phyloP scores from a whole-genome alignment of 2,888 invertebrate species.

The Cristatella mucedo region DNA sequence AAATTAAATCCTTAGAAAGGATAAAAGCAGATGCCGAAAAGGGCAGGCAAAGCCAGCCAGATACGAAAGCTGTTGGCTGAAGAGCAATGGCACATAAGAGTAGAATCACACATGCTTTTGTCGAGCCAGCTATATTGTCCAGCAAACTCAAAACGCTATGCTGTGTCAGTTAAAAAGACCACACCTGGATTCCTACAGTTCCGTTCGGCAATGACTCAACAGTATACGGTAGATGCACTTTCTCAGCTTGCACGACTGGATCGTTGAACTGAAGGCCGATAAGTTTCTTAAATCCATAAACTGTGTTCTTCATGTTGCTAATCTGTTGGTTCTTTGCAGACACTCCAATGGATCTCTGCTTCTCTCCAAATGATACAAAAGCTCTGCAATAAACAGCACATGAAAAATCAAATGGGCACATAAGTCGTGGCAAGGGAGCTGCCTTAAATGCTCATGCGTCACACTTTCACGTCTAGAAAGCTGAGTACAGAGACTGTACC shows the following conservation, averaged over 20 bases:
- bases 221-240: constrained; percentile 60
- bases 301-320: constrained; percentile 91
- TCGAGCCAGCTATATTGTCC: no score
- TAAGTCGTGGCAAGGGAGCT: no score
- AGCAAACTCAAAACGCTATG: no score
- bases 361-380: constrained; percentile 83
- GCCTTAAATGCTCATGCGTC: background rate
- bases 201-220: constrained; percentile 61
- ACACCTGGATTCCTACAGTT: constrained; percentile 67
- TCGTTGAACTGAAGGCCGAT: constrained; percentile 78
- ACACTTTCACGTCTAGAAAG: background rate
- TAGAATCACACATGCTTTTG: no score
- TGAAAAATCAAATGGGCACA: no score
- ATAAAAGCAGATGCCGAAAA: no score
- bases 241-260: constrained; percentile 63
- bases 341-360: constrained; percentile 79
- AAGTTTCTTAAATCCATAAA: constrained; percentile 78
- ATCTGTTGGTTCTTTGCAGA: constrained; percentile 91
- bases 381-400: constrained; percentile 54
- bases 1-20: no score
- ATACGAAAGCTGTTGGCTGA: no score
- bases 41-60: no score
- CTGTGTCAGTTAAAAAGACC: constrained; percentile 14
- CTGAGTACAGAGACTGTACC: no score
- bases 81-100: no score